These are phyloP conservation scores for Pogonophryne albipinna DNA, from an alignment of 2,797 vertebrate species.

Conservation along the genomic window DNA sequence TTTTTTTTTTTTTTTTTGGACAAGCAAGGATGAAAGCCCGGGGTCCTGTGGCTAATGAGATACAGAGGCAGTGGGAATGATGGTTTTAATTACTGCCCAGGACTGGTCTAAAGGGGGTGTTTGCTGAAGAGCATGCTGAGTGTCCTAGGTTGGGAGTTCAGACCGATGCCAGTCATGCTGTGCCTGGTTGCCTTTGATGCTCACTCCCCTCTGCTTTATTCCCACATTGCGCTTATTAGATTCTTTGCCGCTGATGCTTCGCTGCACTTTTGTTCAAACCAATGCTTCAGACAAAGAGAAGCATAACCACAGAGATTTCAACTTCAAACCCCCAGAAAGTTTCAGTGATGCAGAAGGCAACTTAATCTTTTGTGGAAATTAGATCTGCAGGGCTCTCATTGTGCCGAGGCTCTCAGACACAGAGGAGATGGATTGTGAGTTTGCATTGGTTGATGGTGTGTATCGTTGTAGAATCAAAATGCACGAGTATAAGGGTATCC, in stretches of 20 bases:
- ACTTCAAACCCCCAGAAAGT: slow-evolving; percentile 75
- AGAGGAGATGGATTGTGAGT: slow-evolving; percentile 35
- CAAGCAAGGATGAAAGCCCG: slow-evolving; percentile 93
- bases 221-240: slow-evolving; percentile 85
- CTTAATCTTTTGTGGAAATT: slow-evolving; percentile 78
- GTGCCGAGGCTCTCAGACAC: slow-evolving; percentile 42
- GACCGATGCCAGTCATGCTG: slow-evolving; percentile 96
- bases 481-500: slow-evolving; percentile 6
- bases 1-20: slow-evolving; percentile 80
- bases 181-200: slow-evolving; percentile 95
- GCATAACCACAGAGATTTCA: slow-evolving; percentile 72
- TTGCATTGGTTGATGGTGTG: slow-evolving; percentile 4
- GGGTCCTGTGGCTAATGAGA: slow-evolving; percentile 96
- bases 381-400: slow-evolving; percentile 61
- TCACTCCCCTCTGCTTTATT: slow-evolving; percentile 91
- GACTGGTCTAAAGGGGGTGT: slow-evolving; percentile 89
- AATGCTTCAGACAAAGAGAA: slow-evolving; percentile 72
- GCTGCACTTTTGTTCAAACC: slow-evolving; percentile 81
- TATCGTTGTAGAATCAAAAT: slow-evolving; percentile 21
- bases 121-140: slow-evolving; percentile 87
- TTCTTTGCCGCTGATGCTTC: slow-evolving; percentile 81
- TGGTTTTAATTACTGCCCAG: slow-evolving; percentile 99
- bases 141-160: slow-evolving; percentile 96
- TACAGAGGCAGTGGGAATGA: slow-evolving; percentile 93
- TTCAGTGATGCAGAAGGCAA: slow-evolving; percentile 72